Evolutionary conservation across 2,888 invertebrate species (phyloP).

Genomic region (Noctua pronuba): DNA sequence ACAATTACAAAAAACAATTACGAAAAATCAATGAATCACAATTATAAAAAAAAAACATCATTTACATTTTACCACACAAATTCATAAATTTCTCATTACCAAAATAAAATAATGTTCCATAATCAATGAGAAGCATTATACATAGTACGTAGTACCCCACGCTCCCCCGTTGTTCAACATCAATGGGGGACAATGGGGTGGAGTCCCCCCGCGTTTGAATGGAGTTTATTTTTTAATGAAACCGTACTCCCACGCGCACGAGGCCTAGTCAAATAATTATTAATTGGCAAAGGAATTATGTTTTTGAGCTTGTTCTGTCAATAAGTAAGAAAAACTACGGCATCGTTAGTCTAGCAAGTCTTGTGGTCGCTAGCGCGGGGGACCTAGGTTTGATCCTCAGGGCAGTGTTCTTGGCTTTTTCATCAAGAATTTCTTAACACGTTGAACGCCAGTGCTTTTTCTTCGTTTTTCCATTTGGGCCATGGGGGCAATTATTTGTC

Average conservation of each 20-base stretch:
- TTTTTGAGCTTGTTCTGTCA: background rate
- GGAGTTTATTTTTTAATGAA: conserved; percentile 57
- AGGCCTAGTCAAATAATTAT: conserved; percentile 18
- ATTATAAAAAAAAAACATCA: too few species aligned
- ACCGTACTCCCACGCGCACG: conserved; percentile 24
- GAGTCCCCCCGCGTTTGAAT: conserved; percentile 46
- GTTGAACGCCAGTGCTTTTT: too few species aligned
- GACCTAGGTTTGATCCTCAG: background rate
- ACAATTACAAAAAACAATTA: too few species aligned
- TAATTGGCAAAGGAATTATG: background rate
- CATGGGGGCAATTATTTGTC: too few species aligned
- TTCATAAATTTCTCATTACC: background rate
- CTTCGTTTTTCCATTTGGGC: too few species aligned
- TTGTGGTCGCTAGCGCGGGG: too few species aligned
- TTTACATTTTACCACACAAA: too few species aligned
- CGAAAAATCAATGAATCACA: too few species aligned
- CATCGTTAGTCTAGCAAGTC: too few species aligned
- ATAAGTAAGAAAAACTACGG: background rate
- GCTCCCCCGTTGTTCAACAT: conserved; percentile 18
- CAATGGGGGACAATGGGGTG: conserved; percentile 41
- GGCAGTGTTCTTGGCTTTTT: background rate
- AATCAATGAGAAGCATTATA: conserved; percentile 33
- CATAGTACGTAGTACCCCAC: conserved; percentile 18
- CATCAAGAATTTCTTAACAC: background rate
- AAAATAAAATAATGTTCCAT: conserved; percentile 31